These are phyloP conservation scores for Anguilla obscura DNA, from an alignment of 2,797 vertebrate genomes.

Conservation along the genomic window DNA sequence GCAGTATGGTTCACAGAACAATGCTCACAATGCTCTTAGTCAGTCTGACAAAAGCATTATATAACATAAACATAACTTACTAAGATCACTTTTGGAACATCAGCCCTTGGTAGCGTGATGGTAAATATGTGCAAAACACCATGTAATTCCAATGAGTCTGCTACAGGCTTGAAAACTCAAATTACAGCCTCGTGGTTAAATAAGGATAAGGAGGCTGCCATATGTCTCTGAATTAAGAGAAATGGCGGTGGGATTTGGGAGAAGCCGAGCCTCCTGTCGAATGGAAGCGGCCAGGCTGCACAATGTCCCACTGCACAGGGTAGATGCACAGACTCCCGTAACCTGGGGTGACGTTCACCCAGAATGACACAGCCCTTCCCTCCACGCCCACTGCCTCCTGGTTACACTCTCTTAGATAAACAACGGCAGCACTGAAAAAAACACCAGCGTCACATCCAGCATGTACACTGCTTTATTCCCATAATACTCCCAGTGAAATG, in stretches of 20 bases:
- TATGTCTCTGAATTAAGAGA: not conserved
- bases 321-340: not conserved
- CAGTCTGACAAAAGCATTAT: not conserved
- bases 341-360: not conserved
- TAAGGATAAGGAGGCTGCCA: conserved; percentile 13
- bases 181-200: not conserved
- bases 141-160: not conserved
- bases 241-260: not conserved
- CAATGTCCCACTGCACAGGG: not conserved
- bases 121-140: not conserved
- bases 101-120: not conserved
- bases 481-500: not conserved
- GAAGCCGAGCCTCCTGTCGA: not conserved
- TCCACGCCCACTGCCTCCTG: not conserved
- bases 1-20: not conserved
- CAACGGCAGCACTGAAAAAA: not conserved
- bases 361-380: not conserved
- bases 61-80: not conserved
- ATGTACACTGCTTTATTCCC: too few species aligned
- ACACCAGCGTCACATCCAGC: not conserved
- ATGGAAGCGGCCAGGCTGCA: not conserved
- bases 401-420: not conserved
- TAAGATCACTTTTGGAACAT: not conserved
- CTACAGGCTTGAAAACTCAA: not conserved
- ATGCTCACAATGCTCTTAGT: not conserved